Evolutionary conservation across 2,888 invertebrate genomes (phyloP).

Genomic region (Clusia tigrina): DNA sequence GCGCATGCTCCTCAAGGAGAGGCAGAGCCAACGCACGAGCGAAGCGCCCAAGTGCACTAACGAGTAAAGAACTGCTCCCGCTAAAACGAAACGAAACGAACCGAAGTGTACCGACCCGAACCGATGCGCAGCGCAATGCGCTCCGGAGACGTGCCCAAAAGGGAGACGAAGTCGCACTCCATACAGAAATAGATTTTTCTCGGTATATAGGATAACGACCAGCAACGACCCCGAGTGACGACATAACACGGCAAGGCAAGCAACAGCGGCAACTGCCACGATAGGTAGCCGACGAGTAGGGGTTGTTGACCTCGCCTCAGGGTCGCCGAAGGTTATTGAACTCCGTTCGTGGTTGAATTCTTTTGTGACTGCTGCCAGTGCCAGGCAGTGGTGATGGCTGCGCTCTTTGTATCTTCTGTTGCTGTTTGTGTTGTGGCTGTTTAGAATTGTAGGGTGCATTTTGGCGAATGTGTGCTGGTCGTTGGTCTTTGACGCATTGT

Average conservation of each 20-base stretch:
- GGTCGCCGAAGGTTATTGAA: conserved; percentile 65
- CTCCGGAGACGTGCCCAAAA: too few relatives aligned
- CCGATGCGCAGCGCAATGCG: too few relatives aligned
- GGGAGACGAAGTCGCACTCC: conserved; percentile 11
- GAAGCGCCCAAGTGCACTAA: too few relatives aligned
- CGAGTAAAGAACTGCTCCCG: too few relatives aligned
- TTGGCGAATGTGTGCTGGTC: conserved; percentile 55
- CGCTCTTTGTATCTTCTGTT: conserved; percentile 12
- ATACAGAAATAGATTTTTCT: conserved; percentile 55
- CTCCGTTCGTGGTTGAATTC: conserved; percentile 31
- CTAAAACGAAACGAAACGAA: too few relatives aligned
- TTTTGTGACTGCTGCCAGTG: not conserved
- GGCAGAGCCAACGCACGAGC: too few relatives aligned
- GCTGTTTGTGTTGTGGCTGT: conserved; percentile 24
- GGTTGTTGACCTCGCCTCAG: conserved; percentile 66
- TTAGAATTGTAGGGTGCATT: conserved; percentile 24
- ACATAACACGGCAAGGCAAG: not conserved
- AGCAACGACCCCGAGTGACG: conserved; percentile 57
- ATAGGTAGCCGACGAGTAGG: conserved; percentile 42
- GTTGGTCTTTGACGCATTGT: conserved; percentile 45
- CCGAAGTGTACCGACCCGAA: too few relatives aligned
- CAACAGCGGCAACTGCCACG: not conserved
- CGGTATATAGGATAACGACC: conserved; percentile 63
- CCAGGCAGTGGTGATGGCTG: conserved; percentile 20
- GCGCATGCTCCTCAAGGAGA: too few relatives aligned